Evolutionary conservation across 2,113 vertebrate species (phyloP).

Genomic region (Dicerorhinus sumatrensis): DNA sequence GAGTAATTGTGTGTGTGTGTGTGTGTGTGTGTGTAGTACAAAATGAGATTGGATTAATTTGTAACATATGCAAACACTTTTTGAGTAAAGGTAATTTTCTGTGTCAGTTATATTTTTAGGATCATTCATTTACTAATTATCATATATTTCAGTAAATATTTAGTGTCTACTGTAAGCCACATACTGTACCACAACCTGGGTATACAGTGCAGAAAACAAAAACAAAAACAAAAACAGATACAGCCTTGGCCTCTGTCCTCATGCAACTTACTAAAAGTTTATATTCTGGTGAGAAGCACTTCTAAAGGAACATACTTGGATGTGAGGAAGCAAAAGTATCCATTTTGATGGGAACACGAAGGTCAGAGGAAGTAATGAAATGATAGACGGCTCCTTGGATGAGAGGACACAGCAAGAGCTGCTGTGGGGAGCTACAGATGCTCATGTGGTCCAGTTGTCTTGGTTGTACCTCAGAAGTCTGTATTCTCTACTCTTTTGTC

Average conservation of each 20-base stretch:
- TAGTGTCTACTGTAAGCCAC: background rate
- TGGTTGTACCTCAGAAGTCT: background rate
- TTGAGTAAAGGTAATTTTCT: background rate
- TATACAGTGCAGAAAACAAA: too few species aligned
- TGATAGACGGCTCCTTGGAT: rapidly evolving
- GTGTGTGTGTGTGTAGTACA: background rate
- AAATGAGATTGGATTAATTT: background rate
- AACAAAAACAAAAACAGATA: background rate
- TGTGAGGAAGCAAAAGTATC: background rate
- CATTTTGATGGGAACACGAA: background rate
- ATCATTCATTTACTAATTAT: background rate
- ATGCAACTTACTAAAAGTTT: background rate
- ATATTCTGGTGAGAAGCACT: background rate
- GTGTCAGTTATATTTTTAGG: background rate
- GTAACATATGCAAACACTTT: background rate
- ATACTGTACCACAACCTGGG: background rate
- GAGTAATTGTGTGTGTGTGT: background rate
- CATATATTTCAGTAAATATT: background rate
- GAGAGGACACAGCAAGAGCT: background rate
- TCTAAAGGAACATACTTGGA: background rate
- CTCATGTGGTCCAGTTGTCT: background rate
- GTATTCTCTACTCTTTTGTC: background rate
- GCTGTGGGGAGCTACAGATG: background rate
- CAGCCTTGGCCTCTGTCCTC: background rate
- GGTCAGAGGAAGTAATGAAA: background rate